Evolutionary conservation across 2,797 vertebrate genomes (phyloP), one percentile per base, ranked within the genome.

Genomic region (Girardinus metallicus): DNA sequence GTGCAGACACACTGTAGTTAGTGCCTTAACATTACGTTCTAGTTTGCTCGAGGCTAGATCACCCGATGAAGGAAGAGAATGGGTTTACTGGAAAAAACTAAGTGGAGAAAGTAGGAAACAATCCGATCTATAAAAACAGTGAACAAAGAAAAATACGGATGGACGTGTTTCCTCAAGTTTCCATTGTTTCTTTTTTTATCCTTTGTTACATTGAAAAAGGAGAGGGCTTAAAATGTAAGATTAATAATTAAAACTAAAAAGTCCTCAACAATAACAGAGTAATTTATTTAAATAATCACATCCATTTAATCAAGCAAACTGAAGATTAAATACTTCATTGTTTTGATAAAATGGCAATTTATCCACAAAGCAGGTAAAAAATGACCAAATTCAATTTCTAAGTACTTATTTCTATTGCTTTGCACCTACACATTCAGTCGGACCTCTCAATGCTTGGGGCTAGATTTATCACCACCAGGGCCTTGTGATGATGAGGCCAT

Each of bases 401-500:
- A 31, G 23, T 55, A 79, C 53, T 73, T 43, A 86, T 74, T 75
- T 73, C 71, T 74, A 76, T 85, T n/a, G 2, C n/a, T 64, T 76
- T 85, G 80, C 70, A 77, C 10, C 71, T 68, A 60, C 36, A 60
- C 41, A 77, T 57, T 57, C 64, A 92, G 89, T 80, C 66, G 88
- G 86, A 77, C 87, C 84, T 88, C 83, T 92, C 87, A 90, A 87
- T 95, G 95, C 95, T 95, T 92, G 91, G 91, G 94, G 95, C 90
- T 91, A 93, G 93, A 96, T 95, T 94, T 94, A 96, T 95, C 95
- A 95, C 95, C 95, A 86, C 78, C 84, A 93, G 94, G 93, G 87
- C 93, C 86, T 91, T 86, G 89, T 92, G 92, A 94, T 96, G 95
- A 96, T 96, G 93, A 95, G 94, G 92, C 93, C 93, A 85, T 96